These are phyloP conservation scores for Cryptoprocta ferox DNA, from an alignment of 2,797 vertebrate species.

Conservation along the genomic window DNA sequence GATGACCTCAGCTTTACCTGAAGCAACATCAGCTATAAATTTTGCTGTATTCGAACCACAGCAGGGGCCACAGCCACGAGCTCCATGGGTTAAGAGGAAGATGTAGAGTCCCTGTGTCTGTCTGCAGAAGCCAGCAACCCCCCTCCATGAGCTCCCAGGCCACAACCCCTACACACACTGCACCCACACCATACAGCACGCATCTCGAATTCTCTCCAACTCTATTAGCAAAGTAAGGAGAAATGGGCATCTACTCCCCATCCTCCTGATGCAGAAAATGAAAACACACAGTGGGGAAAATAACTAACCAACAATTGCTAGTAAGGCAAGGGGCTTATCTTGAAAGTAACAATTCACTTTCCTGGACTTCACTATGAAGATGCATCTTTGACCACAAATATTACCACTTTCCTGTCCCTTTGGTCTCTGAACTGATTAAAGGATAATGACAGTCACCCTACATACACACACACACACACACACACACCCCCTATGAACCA, in stretches of 20 bases:
- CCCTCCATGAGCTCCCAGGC: neutral
- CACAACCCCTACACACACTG: neutral
- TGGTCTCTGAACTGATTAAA: neutral
- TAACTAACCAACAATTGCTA: neutral
- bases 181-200: neutral
- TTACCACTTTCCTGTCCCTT: neutral
- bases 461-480: neutral
- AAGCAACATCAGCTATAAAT: neutral
- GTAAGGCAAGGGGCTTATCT: neutral
- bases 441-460: neutral
- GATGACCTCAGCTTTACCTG: neutral
- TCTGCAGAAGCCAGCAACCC: neutral
- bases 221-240: too few species aligned
- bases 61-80: neutral
- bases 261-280: neutral
- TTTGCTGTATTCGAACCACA: neutral
- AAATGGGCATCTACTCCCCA: neutral
- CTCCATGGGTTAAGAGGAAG: neutral
- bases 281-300: neutral
- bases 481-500: neutral
- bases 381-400: neutral
- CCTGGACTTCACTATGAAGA: neutral
- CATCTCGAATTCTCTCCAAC: neutral
- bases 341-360: neutral
- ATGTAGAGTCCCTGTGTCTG: neutral